phyloP scores from a whole-genome alignment of 2,888 invertebrate genomes.

The Tenthredo scrophulariae region DNA sequence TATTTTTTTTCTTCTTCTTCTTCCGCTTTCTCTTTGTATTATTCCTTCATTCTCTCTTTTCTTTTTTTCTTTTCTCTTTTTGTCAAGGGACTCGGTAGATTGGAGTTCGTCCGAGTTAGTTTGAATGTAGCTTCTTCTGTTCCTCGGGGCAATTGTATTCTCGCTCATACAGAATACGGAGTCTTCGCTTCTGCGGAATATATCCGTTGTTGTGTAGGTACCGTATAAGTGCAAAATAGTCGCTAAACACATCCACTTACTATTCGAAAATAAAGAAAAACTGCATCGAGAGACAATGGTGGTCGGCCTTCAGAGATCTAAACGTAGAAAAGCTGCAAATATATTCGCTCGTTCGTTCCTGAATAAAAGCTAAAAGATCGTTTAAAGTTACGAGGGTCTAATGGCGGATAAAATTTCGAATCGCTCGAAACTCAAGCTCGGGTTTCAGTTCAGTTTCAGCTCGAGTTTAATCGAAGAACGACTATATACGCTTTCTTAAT shows the following conservation, averaged over 20 bases:
- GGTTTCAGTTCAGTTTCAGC: neutral
- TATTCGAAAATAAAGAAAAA: neutral
- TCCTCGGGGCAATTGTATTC: neutral
- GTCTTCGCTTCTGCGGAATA: neutral
- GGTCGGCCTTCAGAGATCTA: neutral
- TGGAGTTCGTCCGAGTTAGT: slow-evolving; percentile 27
- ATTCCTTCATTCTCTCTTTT: neutral
- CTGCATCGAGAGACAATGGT: neutral
- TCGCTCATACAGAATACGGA: neutral
- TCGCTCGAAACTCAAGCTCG: slow-evolving; percentile 3
- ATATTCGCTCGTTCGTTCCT: slow-evolving; percentile 19
- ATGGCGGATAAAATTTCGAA: slow-evolving; percentile 33
- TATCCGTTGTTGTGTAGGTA: neutral
- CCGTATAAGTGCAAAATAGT: neutral
- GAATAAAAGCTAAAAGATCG: slow-evolving; percentile 31
- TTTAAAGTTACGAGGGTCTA: slow-evolving; percentile 37
- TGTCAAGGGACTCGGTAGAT: slow-evolving; percentile 4
- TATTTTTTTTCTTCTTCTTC: neutral
- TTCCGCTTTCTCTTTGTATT: neutral
- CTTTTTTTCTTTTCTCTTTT: neutral
- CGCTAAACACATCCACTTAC: neutral
- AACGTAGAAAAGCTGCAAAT: neutral
- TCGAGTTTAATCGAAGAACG: slow-evolving; percentile 11
- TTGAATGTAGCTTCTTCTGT: neutral
- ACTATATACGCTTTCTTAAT: slow-evolving; percentile 23